These are phyloP conservation scores for Bhutanitis thaidina DNA, from an alignment of 2,888 invertebrate species.

Conservation along the genomic window DNA sequence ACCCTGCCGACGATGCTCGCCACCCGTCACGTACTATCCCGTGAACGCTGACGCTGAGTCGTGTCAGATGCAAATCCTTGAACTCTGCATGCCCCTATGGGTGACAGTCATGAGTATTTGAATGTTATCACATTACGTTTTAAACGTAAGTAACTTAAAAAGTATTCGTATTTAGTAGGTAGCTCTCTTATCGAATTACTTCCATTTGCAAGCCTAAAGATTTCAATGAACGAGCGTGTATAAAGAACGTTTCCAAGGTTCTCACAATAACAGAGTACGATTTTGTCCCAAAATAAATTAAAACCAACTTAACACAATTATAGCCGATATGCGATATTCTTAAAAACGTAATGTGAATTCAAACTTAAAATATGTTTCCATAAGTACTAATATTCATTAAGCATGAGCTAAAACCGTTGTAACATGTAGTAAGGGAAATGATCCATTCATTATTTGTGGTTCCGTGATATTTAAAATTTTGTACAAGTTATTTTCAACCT, in stretches of 20 bases:
- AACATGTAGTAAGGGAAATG: constrained; percentile 72
- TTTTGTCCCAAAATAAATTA: constrained; percentile 61
- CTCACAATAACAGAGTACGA: constrained; percentile 40
- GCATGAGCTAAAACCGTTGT: constrained; percentile 61
- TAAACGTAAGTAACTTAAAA: too few relatives aligned
- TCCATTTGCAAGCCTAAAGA: constrained; percentile 7
- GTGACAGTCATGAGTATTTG: too few relatives aligned
- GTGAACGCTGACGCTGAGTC: too few relatives aligned
- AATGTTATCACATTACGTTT: too few relatives aligned
- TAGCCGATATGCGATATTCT: constrained; percentile 39
- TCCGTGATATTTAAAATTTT: constrained; percentile 45
- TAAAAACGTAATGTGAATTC: constrained; percentile 27
- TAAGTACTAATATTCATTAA: constrained; percentile 46
- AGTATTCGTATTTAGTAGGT: too few relatives aligned
- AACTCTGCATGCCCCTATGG: too few relatives aligned
- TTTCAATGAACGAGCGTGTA: constrained; percentile 6
- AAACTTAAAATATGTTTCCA: constrained; percentile 25
- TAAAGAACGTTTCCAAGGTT: constrained; percentile 27
- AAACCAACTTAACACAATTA: constrained; percentile 55
- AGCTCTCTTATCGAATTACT: constrained; percentile 5
- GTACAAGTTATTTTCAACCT: constrained; percentile 34
- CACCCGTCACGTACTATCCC: too few relatives aligned
- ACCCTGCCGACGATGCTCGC: too few relatives aligned
- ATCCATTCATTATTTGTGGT: constrained; percentile 72
- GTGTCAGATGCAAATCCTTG: too few relatives aligned